Evolutionary conservation across 2,113 vertebrate genomes (phyloP).

Genomic region (Chaetorhynchus papuensis): DNA sequence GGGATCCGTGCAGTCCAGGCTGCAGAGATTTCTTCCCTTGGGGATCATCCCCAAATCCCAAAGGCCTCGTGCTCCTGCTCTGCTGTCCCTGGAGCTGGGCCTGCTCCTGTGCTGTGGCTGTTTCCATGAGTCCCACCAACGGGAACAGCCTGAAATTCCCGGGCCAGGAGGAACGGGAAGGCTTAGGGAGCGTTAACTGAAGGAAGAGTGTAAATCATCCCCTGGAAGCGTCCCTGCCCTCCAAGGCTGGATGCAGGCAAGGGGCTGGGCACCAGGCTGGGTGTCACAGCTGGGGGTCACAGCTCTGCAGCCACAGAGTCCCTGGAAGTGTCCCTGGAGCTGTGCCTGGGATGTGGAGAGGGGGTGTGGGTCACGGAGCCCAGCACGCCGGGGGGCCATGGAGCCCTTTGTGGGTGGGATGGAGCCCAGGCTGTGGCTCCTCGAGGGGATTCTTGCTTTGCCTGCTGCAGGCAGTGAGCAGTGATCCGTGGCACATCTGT

Average conservation of each 20-base stretch:
- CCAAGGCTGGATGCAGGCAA: fast-evolving
- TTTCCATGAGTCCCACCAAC: fast-evolving
- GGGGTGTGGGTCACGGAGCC: fast-evolving
- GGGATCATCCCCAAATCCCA: not conserved
- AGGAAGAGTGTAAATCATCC: not conserved
- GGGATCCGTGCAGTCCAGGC: not conserved
- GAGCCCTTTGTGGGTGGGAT: not conserved
- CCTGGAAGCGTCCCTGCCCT: not conserved
- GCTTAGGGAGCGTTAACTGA: not conserved
- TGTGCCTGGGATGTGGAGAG: fast-evolving
- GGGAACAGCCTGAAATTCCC: not conserved
- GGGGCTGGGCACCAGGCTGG: not conserved
- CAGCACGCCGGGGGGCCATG: fast-evolving
- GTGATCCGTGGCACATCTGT: not conserved
- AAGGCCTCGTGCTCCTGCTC: fast-evolving
- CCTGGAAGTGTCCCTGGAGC: not conserved
- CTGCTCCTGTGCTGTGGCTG: not conserved
- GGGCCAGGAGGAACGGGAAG: not conserved
- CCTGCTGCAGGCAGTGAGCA: not conserved
- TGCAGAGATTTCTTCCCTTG: not conserved
- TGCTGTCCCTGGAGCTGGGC: fast-evolving
- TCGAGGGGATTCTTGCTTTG: not conserved
- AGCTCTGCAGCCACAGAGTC: not conserved
- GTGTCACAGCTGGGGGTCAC: not conserved
- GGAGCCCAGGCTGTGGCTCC: not conserved